Percentiles rank a stretch among this genome's conserved stretches.
Conservation (phyloP, 2,113 vertebrate genomes). For the Ictalurus punctatus region DNA sequence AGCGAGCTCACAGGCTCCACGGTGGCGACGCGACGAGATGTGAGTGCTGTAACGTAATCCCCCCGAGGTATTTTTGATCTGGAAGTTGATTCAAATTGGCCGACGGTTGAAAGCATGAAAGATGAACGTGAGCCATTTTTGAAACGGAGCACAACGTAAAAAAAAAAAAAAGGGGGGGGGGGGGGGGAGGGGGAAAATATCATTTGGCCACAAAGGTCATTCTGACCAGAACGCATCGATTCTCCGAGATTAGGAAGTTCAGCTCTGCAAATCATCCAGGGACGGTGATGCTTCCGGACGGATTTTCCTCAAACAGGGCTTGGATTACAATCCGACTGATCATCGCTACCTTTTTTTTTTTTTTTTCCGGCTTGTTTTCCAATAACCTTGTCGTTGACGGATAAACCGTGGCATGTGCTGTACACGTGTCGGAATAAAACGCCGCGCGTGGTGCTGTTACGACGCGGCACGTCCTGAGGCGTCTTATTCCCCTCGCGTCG, state of each 20-base stretch:
- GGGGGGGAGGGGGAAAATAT: slow-evolving; percentile 42
- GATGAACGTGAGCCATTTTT: slow-evolving; percentile 56
- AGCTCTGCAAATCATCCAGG: slow-evolving; percentile 12
- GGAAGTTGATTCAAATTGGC: slow-evolving; percentile 54
- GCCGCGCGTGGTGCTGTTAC: background rate
- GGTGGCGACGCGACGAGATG: slow-evolving; percentile 33
- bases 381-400: slow-evolving; percentile 43
- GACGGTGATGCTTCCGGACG: slow-evolving; percentile 39
- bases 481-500: too few species aligned
- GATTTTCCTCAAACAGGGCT: slow-evolving; percentile 44
- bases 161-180: background rate
- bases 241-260: slow-evolving; percentile 39
- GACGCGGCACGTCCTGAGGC: background rate
- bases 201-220: slow-evolving; percentile 55
- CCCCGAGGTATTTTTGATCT: slow-evolving; percentile 59
- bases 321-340: slow-evolving; percentile 48
- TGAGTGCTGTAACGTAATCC: slow-evolving; percentile 51
- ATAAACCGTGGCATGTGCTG: background rate
- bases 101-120: slow-evolving; percentile 45
- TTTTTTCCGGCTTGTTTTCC: background rate
- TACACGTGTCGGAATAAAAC: background rate
- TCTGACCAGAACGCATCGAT: slow-evolving; percentile 52
- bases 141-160: slow-evolving; percentile 40
- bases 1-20: slow-evolving; percentile 34
- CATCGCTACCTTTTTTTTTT: slow-evolving; percentile 8